Base-by-base conservation (phyloP, 2,113 vertebrate genomes). In the Monopterus albus region DNA sequence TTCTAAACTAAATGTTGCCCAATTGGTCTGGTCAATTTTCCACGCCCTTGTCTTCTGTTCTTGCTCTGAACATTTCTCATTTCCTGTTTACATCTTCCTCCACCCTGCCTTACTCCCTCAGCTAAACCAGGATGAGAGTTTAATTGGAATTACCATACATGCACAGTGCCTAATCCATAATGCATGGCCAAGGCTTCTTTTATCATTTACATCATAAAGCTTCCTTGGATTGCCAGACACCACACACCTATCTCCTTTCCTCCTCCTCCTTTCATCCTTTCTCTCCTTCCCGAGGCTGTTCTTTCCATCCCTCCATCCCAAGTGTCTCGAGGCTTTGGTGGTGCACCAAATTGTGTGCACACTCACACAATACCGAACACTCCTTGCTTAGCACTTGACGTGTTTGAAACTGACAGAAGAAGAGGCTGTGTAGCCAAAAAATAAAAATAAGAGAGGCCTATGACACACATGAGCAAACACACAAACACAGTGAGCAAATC, bases 131-230 rank as follows among this genome's bases (percentile, higher is more conserved):
- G 65, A 65, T 52, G 64, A 74, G 52, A 75, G 49, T 69, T 84
- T 92, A 87, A 93, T 92, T 92, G 88, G 86, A 90, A 87, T 90
- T 87, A 90, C 83, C 25, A 70, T 75, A 75, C 82, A 89, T 82
- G 75, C 86, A 87, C 81, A 75, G 69, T 43, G 65, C 49, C 81
- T 79, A 70, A 90, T 93, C 62, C 87, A 92, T 92, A 90, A 93
- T 93, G 88, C 87, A 92, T 88, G 49, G 56, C 52, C 75, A 6
- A 66, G 69, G 58, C 72, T 83, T 89, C 88, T 86, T 89, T 88
- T 88, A 91, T 92, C 88, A 91, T 91, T 93, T 90, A 87, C 90
- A 92, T 90, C 88, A 89, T 89, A 85, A 89, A 77, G 77, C 84
- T 78, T 75, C 75, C 82, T 85, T 71, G 84, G 87, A 79, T 87